phyloP scores from a whole-genome alignment of 2,113 vertebrate species.

The Canis aureus region DNA sequence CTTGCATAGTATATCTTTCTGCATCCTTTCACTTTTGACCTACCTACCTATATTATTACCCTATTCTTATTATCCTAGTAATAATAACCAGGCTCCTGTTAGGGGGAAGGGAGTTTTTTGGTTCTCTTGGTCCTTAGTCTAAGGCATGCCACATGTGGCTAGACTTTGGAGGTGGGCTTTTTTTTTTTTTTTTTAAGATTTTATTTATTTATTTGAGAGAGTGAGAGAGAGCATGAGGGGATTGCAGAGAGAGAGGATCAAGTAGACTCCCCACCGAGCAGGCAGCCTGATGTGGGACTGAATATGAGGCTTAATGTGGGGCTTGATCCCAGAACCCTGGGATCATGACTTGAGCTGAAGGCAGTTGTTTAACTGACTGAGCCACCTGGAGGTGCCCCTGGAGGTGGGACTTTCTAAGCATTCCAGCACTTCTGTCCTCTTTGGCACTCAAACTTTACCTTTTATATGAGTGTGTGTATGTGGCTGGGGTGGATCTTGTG shows the following conservation, averaged over 20 bases:
- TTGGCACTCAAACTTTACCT: background rate
- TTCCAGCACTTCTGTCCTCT: background rate
- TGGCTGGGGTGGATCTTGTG: too few species aligned
- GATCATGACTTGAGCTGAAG: background rate
- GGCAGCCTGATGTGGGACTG: background rate
- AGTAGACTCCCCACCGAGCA: background rate
- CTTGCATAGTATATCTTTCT: too few species aligned
- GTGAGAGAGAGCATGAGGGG: too few species aligned
- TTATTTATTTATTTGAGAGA: too few species aligned
- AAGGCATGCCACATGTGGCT: background rate
- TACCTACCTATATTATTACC: background rate
- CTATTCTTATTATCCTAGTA: background rate
- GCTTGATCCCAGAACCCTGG: background rate
- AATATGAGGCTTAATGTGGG: background rate
- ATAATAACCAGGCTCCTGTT: background rate
- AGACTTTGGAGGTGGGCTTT: background rate
- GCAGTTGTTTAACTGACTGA: background rate
- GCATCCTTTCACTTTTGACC: background rate
- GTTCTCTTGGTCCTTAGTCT: background rate
- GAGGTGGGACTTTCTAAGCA: background rate
- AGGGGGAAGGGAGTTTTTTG: background rate
- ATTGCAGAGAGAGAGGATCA: background rate
- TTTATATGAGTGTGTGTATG: accelerated
- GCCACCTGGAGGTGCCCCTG: background rate
- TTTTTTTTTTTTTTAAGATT: too few species aligned